Evolutionary conservation across 2,888 invertebrate species (phyloP).

Genomic region (Ganaspis brasiliensis): DNA sequence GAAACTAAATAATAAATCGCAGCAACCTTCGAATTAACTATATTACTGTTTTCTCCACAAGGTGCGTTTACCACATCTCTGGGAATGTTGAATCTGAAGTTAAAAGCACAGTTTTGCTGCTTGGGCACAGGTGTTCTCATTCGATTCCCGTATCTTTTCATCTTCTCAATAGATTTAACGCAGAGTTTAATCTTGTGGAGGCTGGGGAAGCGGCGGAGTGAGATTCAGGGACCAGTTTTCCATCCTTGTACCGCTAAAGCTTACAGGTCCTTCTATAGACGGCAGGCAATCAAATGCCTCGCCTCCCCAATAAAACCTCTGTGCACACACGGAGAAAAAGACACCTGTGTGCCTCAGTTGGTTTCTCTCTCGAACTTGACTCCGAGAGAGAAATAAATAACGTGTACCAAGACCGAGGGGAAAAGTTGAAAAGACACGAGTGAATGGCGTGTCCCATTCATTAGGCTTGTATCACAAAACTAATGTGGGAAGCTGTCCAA

Average conservation of each 20-base stretch:
- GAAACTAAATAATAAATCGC: too few relatives aligned
- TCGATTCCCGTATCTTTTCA: slow-evolving; percentile 31
- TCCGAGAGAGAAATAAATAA: slow-evolving; percentile 25
- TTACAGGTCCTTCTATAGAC: slow-evolving; percentile 45
- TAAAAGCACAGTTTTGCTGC: too few relatives aligned
- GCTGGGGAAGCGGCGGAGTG: slow-evolving; percentile 21
- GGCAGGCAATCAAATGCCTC: slow-evolving; percentile 34
- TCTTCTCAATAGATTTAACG: slow-evolving; percentile 17
- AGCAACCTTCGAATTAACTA: too few relatives aligned
- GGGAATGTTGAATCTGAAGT: too few relatives aligned
- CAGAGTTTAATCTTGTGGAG: not conserved
- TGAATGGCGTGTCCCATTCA: slow-evolving; percentile 27
- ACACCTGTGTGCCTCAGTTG: slow-evolving; percentile 20
- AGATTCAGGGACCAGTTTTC: slow-evolving; percentile 46
- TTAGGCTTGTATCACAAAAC: not conserved
- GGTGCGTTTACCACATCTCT: too few relatives aligned
- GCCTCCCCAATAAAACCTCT: slow-evolving; percentile 23
- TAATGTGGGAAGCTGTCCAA: too few relatives aligned
- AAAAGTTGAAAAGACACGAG: slow-evolving; percentile 24
- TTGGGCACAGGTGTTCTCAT: slow-evolving; percentile 34
- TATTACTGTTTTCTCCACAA: too few relatives aligned
- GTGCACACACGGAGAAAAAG: slow-evolving; percentile 2
- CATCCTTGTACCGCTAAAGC: slow-evolving; percentile 52
- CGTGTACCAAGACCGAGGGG: not conserved
- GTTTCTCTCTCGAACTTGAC: slow-evolving; percentile 41